Base-by-base conservation (phyloP, 2,113 vertebrate species). In the Oncorhynchus keta region DNA sequence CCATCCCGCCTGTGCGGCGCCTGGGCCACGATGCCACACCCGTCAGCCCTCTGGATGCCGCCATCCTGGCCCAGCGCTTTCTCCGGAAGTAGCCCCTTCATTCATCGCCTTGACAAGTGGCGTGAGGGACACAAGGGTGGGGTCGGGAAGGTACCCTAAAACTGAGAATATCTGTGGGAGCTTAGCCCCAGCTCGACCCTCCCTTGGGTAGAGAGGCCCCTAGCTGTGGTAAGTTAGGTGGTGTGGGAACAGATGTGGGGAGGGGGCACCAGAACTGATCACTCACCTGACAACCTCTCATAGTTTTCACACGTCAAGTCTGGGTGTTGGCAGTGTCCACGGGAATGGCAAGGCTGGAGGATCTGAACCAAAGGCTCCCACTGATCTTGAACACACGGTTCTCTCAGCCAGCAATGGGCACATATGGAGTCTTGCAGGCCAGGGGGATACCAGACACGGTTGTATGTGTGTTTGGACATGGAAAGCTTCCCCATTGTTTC, bases 1-100 rank as follows among this genome's bases (percentile, higher is more conserved):
- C 94, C 85, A 93, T 96, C 80, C 97, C 97, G 0, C 97, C 97
- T 0, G 96, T 99, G 75, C 93, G 97, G 8, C 96, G 97, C 70
- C 93, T 99, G 68, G 98, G 98, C 84, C 96, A 96, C 0, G 97
- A 99, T 0, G 98, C 98, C 0, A 97, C 99, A 89, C 96, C 97
- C 39, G 95, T 99, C 91, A 98, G 95, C 88, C 96, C 97, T 3
- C 85, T 99, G 82, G 98, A 99, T 24, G 97, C 97, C 0, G 97
- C 97, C 81, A 95, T 99, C 85, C 92, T 99, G 87, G 97, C 97
- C 24, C 98, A 98, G 89, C 95, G 96, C 80, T 99, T 97, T 91
- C 95, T 98, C 62, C 93, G 97, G 87, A 98, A 98, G 88, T 98
- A 93, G 84, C 77, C 68, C 92, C 22, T 12, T 39, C 39, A 18